Conservation (phyloP, 2,113 vertebrate genomes). For the Microcebus lehilahytsara region DNA sequence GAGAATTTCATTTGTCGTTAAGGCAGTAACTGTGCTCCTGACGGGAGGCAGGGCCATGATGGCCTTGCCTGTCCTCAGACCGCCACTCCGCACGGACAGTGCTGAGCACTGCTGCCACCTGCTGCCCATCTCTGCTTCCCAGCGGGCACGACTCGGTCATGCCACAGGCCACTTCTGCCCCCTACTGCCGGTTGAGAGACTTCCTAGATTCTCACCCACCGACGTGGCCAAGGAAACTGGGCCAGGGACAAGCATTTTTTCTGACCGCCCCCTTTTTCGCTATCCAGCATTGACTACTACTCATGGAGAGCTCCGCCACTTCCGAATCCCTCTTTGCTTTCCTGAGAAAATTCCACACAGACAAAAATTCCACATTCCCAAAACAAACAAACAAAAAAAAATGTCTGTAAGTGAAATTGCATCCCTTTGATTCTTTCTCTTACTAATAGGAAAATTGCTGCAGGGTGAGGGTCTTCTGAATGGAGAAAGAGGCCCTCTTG, state of each 20-base stretch:
- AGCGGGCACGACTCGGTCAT: neutral
- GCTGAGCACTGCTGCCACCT: constrained; percentile 62
- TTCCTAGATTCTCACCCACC: neutral
- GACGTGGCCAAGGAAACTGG: neutral
- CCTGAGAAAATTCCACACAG: neutral
- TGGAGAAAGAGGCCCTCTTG: neutral
- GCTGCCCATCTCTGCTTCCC: constrained; percentile 6
- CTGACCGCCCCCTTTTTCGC: neutral
- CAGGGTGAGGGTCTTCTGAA: neutral
- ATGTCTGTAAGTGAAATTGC: neutral
- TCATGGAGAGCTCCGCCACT: neutral
- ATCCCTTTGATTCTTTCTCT: neutral
- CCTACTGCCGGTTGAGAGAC: constrained; percentile 27
- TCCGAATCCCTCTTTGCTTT: neutral
- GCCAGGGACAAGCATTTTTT: neutral
- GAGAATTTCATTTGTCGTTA: neutral
- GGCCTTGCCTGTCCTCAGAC: neutral
- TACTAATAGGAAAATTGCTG: neutral
- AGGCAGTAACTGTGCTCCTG: neutral
- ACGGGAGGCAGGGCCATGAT: neutral
- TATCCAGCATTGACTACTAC: neutral
- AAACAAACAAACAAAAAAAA: neutral
- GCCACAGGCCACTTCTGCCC: constrained; percentile 57
- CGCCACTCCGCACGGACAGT: neutral
- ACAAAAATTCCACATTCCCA: too few species aligned